These are phyloP conservation scores for Globia sparganii DNA, from an alignment of 2,888 invertebrate species.

Conservation along the genomic window DNA sequence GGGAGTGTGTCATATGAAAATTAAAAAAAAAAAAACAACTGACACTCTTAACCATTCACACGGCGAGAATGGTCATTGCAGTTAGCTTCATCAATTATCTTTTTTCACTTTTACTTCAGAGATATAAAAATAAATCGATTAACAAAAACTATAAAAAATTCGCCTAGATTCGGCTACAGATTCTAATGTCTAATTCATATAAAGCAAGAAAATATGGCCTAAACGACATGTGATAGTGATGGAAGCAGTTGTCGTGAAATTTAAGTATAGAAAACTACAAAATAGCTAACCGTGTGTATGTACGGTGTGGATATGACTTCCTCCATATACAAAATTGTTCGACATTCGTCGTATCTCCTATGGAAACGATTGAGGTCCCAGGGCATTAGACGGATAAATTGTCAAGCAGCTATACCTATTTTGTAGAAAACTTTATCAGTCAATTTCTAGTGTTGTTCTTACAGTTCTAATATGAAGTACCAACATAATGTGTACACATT, in stretches of 20 bases:
- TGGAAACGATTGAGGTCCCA: neutral
- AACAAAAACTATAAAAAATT: too few relatives aligned
- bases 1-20: neutral
- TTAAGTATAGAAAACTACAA: too few relatives aligned
- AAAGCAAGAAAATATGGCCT: too few relatives aligned
- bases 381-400: constrained; percentile 3
- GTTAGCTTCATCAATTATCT: neutral
- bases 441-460: neutral
- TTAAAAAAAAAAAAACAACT: neutral
- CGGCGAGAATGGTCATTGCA: neutral
- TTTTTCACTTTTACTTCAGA: neutral
- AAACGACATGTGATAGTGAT: too few relatives aligned
- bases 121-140: neutral
- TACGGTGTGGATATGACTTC: too few relatives aligned
- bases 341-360: constrained; percentile 1
- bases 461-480: neutral
- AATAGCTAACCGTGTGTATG: too few relatives aligned
- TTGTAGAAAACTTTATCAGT: neutral
- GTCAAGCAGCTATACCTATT: neutral
- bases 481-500: constrained; percentile 3
- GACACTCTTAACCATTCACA: neutral
- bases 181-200: too few relatives aligned
- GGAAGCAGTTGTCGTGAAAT: too few relatives aligned
- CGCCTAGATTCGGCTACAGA: too few relatives aligned
- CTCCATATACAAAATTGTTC: constrained; percentile 13